phyloP scores from a whole-genome alignment of 2,797 vertebrate genomes.

The Betta splendens region DNA sequence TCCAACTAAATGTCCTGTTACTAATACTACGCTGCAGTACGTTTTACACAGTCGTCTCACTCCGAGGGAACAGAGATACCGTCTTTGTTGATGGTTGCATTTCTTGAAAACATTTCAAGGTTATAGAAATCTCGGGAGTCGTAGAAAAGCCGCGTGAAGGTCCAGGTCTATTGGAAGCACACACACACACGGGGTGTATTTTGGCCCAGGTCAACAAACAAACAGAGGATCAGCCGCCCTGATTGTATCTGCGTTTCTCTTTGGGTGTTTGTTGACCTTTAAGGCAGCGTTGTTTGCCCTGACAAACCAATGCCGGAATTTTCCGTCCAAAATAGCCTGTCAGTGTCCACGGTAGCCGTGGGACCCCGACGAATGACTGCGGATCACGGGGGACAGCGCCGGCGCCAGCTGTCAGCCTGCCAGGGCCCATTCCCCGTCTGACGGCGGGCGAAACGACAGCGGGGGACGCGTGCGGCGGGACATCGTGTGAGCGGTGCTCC shows the following conservation, averaged over 20 bases:
- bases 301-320: slow-evolving; percentile 66
- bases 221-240: slow-evolving; percentile 32
- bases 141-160: slow-evolving; percentile 13
- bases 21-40: neutral
- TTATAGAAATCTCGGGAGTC: neutral
- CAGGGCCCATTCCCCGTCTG: slow-evolving; percentile 52
- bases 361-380: slow-evolving; percentile 71
- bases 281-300: slow-evolving; percentile 63
- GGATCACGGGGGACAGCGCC: slow-evolving; percentile 66
- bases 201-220: slow-evolving; percentile 16
- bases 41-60: neutral
- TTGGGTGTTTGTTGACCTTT: slow-evolving; percentile 59
- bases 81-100: neutral
- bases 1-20: neutral
- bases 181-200: neutral
- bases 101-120: neutral
- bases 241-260: slow-evolving; percentile 31
- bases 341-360: slow-evolving; percentile 56
- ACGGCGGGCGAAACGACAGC: slow-evolving; percentile 50
- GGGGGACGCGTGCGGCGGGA: slow-evolving; percentile 45
- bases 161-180: slow-evolving; percentile 12
- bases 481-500: slow-evolving; percentile 30
- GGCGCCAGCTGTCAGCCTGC: slow-evolving; percentile 70
- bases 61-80: too few species aligned
- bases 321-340: slow-evolving; percentile 72